phyloP scores from a whole-genome alignment of 2,797 vertebrate species.

The Hydrophis major region DNA sequence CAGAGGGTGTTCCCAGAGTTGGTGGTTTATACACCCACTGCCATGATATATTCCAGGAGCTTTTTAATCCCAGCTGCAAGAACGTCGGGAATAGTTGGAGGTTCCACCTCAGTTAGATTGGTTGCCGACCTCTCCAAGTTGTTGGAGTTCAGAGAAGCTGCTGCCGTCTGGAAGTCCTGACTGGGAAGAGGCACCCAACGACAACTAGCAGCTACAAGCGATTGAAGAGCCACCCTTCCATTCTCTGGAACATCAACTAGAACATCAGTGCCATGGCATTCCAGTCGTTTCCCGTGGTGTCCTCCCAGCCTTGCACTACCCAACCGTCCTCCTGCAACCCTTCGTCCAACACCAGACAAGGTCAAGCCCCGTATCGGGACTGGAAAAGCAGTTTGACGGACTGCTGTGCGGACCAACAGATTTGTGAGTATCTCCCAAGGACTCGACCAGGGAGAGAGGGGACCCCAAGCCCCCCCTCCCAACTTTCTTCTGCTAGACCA shows the following conservation, averaged over 20 bases:
- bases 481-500: not conserved
- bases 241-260: not conserved
- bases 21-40: not conserved
- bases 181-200: not conserved
- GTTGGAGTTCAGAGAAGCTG: not conserved
- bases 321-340: accelerated
- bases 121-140: not conserved
- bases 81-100: not conserved
- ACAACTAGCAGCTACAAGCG: accelerated
- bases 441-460: not conserved
- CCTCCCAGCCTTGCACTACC: not conserved
- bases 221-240: not conserved
- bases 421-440: conserved; percentile 56
- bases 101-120: not conserved
- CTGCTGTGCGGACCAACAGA: conserved; percentile 52
- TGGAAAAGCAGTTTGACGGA: conserved; percentile 59
- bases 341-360: not conserved
- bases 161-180: not conserved
- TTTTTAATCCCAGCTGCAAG: not conserved
- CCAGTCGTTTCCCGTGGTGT: not conserved
- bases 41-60: not conserved
- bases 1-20: not conserved
- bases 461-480: not conserved
- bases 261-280: not conserved
- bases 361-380: conserved; percentile 17